phyloP scores from a whole-genome alignment of 1,140 invertebrate species.

The Notospermus geniculatus region DNA sequence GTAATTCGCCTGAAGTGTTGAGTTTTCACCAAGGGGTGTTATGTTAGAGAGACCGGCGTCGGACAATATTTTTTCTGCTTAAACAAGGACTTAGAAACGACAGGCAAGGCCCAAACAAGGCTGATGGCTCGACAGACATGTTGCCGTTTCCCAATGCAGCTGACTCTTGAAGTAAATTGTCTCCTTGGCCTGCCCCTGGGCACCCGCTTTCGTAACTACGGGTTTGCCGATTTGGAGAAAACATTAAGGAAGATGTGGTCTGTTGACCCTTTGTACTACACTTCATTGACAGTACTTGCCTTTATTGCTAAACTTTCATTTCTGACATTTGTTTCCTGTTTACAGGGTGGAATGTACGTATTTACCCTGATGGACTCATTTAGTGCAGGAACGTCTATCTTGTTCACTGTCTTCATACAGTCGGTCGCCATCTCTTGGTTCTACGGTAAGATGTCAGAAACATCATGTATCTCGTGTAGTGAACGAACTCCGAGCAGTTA shows the following conservation, averaged over 20 bases:
- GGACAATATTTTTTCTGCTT: no score
- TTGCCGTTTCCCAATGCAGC: no score
- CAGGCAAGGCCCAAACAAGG: no score
- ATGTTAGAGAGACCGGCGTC: no score
- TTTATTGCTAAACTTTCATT: constrained; percentile 6
- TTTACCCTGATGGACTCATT: constrained; percentile 59
- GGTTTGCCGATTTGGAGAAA: no score
- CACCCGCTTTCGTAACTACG: no score
- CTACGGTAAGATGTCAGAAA: constrained; percentile 59
- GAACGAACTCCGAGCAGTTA: neutral
- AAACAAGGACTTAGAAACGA: no score
- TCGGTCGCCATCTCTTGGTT: constrained; percentile 58
- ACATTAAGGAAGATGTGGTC: no score
- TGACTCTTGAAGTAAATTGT: no score
- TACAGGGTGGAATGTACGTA: constrained; percentile 58
- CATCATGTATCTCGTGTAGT: neutral
- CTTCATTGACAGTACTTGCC: neutral
- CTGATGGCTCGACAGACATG: no score
- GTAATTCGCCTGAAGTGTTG: no score
- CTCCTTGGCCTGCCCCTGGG: no score
- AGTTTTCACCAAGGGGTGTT: neutral
- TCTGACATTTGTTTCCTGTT: constrained; percentile 6
- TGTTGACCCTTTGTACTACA: neutral
- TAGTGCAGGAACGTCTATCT: constrained; percentile 57
- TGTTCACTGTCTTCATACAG: constrained; percentile 57